phyloP scores from a whole-genome alignment of 1,140 invertebrate species.

The Rhagoletis zephyria region DNA sequence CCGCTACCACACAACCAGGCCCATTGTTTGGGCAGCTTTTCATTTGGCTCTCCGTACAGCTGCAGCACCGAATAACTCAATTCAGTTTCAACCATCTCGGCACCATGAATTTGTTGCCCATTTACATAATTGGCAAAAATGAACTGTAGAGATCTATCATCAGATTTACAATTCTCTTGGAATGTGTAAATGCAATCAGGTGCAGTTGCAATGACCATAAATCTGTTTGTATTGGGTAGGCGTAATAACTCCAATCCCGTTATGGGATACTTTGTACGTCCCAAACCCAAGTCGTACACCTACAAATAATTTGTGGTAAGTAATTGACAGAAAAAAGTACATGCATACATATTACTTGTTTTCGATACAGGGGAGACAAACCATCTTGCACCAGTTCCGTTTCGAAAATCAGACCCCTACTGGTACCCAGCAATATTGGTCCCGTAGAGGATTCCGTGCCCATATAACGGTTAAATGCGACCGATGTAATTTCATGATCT shows the following conservation, averaged over 20 bases:
- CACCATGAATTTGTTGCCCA: conserved; percentile 62
- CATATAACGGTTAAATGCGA: conserved; percentile 90
- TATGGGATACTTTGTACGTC: conserved; percentile 81
- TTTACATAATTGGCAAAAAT: conserved; percentile 88
- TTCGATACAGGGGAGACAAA: conserved; percentile 88
- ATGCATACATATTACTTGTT: conserved; percentile 79
- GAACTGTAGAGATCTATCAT: conserved; percentile 81
- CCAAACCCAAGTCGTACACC: conserved; percentile 90
- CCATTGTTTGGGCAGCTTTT: conserved; percentile 83
- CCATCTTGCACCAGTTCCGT: conserved; percentile 87
- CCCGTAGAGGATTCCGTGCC: conserved; percentile 82
- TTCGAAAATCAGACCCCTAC: conserved; percentile 92
- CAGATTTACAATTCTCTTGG: conserved; percentile 81
- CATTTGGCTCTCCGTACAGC: conserved; percentile 82
- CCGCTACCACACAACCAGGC: conserved; percentile 81
- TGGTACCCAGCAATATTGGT: conserved; percentile 90
- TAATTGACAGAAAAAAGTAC: background rate
- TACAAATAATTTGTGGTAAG: conserved; percentile 66
- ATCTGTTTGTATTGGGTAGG: conserved; percentile 80
- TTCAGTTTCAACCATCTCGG: conserved; percentile 82
- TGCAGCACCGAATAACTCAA: conserved; percentile 86
- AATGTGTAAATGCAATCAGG: conserved; percentile 89
- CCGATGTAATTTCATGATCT: conserved; percentile 90
- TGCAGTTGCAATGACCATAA: conserved; percentile 88
- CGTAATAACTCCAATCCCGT: conserved; percentile 89